phyloP scores from a whole-genome alignment of 2,797 vertebrate species.

The Argentina silus region DNA sequence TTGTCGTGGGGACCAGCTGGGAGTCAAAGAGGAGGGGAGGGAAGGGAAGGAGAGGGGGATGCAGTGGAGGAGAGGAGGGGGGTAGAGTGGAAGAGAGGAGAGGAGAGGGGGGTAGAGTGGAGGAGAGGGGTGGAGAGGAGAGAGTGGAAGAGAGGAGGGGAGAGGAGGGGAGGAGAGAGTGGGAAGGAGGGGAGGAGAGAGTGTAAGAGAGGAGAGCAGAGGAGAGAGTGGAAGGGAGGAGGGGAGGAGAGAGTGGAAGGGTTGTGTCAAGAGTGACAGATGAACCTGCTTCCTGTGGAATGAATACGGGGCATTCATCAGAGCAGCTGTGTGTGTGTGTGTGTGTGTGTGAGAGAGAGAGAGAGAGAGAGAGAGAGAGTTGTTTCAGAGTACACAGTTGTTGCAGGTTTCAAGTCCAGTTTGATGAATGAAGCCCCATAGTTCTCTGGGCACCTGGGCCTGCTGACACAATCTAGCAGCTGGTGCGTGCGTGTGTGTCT shows the following conservation, averaged over 20 bases:
- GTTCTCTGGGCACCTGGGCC: conserved; percentile 68
- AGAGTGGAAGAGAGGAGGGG: conserved; percentile 39
- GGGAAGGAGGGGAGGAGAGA: conserved; percentile 45
- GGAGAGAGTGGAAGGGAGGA: conserved; percentile 2
- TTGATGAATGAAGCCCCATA: conserved; percentile 71
- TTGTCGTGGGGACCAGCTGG: conserved; percentile 80
- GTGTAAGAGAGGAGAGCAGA: conserved; percentile 55
- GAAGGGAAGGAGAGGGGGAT: conserved; percentile 31
- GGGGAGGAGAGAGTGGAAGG: conserved; percentile 54
- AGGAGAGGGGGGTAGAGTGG: conserved; percentile 35
- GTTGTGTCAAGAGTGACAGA: conserved; percentile 74
- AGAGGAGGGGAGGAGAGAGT: conserved; percentile 28
- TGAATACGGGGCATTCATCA: conserved; percentile 76
- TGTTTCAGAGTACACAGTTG: conserved; percentile 63
- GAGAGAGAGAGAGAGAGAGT: conserved; percentile 30
- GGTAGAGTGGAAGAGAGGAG: conserved; percentile 58
- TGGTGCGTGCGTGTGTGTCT: conserved; percentile 38
- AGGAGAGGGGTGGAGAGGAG: conserved; percentile 48
- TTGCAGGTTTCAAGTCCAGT: conserved; percentile 58
- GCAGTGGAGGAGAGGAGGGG: conserved; percentile 41
- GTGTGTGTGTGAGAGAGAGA: conserved; percentile 31
- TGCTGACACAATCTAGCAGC: conserved; percentile 55
- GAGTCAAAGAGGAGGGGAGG: conserved; percentile 59
- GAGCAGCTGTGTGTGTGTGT: conserved; percentile 69
- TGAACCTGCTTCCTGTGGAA: conserved; percentile 71